These are phyloP conservation scores for Cassiopea xamachana DNA, from an alignment of 30 jellyfish, hydroid and myxozoan genomes.

Conservation along the genomic window DNA sequence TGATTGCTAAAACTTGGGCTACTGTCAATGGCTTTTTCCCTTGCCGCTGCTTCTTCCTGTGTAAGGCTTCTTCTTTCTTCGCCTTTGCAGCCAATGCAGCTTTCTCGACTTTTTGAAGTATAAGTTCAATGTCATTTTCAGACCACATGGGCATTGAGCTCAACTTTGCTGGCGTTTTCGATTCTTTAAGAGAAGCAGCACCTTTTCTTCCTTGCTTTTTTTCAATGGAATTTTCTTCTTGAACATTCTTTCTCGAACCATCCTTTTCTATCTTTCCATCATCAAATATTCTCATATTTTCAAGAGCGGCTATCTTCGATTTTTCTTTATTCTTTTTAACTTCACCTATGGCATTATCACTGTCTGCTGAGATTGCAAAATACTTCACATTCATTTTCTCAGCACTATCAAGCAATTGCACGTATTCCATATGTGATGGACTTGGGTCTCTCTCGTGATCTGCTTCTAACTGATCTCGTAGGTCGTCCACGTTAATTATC, in stretches of 20 bases:
- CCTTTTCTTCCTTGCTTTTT: not conserved
- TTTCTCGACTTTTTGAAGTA: slow-evolving; percentile 48
- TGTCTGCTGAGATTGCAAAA: slow-evolving; percentile 44
- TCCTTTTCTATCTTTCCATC: not conserved
- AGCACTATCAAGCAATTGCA: slow-evolving; percentile 55
- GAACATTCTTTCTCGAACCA: not conserved
- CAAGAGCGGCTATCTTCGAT: not conserved
- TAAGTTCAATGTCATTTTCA: slow-evolving; percentile 35
- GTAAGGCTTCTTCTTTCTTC: slow-evolving; percentile 62
- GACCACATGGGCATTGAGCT: slow-evolving; percentile 43
- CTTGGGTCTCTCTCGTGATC: slow-evolving; percentile 46
- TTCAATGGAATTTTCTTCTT: not conserved
- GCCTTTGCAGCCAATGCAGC: slow-evolving; percentile 63
- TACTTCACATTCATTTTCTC: slow-evolving; percentile 67
- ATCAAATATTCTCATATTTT: not conserved
- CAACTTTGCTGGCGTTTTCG: slow-evolving; percentile 1
- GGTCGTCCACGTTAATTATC: slow-evolving; percentile 45
- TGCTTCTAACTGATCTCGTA: slow-evolving; percentile 39
- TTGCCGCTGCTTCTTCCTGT: slow-evolving; percentile 30
- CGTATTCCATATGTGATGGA: slow-evolving; percentile 48
- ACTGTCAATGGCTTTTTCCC: slow-evolving; percentile 67
- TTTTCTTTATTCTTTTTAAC: not conserved
- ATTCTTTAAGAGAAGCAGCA: not conserved
- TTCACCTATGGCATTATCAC: not conserved
- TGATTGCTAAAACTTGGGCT: slow-evolving; percentile 77